These are phyloP conservation scores for Pasiphila rectangulata DNA, from an alignment of 2,888 invertebrate species.

Conservation along the genomic window DNA sequence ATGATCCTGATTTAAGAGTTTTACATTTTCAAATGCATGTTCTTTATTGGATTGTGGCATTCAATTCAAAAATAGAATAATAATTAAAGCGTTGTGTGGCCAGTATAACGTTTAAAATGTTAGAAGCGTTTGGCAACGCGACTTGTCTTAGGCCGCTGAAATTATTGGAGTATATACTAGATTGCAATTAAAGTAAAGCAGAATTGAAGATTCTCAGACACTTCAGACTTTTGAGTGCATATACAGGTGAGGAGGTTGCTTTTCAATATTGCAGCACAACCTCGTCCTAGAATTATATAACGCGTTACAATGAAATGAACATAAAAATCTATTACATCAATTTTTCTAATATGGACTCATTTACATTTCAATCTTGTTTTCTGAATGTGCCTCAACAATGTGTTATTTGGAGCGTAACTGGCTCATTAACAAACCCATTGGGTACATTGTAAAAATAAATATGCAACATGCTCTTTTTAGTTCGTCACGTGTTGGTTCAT, in stretches of 20 bases:
- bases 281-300: conserved; percentile 26
- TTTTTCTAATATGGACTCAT: conserved; percentile 33
- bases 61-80: too few species aligned
- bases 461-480: conserved; percentile 10
- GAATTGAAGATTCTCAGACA: too few species aligned
- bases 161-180: too few species aligned
- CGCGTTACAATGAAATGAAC: conserved; percentile 31
- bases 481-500: conserved; percentile 8
- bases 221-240: too few species aligned
- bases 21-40: too few species aligned
- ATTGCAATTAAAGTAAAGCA: too few species aligned
- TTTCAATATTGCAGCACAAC: conserved; percentile 15
- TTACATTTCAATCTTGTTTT: conserved; percentile 39
- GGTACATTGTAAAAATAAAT: conserved; percentile 16
- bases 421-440: conserved; percentile 34
- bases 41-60: conserved; percentile 35
- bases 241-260: too few species aligned
- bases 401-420: conserved; percentile 44
- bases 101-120: too few species aligned
- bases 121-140: too few species aligned
- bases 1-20: conserved; percentile 47
- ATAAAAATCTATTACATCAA: conserved; percentile 36
- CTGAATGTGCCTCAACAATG: conserved; percentile 36
- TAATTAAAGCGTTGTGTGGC: too few species aligned
- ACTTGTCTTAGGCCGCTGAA: too few species aligned